A percentile compares a stretch with the other conserved stretches of the same genome.
phyloP scores from a whole-genome alignment of 2,797 vertebrate genomes.

The Nannoperca obscura region DNA sequence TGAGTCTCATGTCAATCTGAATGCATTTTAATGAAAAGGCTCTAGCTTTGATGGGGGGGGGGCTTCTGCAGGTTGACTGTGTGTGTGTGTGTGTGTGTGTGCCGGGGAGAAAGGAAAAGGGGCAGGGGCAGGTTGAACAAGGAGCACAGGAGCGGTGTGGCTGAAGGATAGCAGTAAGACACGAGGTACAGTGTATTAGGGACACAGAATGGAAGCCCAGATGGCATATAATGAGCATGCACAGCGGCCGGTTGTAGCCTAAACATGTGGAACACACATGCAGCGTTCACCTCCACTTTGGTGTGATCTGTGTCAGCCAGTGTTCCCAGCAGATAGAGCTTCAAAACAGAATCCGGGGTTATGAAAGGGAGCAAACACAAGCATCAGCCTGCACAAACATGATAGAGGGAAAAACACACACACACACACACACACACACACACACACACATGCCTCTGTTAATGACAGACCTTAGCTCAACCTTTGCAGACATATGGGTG shows the following conservation, averaged over 20 bases:
- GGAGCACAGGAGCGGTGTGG: conserved; percentile 34
- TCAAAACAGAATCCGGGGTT: conserved; percentile 36
- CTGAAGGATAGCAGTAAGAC: conserved; percentile 52
- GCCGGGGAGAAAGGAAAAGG: conserved; percentile 13
- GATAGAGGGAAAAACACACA: conserved; percentile 37
- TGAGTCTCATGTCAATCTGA: conserved; percentile 82
- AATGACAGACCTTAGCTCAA: conserved; percentile 71
- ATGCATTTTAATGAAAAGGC: conserved; percentile 81
- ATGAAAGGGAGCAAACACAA: conserved; percentile 52
- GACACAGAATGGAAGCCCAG: conserved; percentile 31
- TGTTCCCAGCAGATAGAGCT: conserved; percentile 40
- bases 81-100: conserved; percentile 29
- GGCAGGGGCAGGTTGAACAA: conserved; percentile 36
- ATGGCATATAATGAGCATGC: conserved; percentile 22
- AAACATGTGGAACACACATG: conserved; percentile 42
- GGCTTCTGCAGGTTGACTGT: conserved; percentile 36
- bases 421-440: conserved; percentile 12
- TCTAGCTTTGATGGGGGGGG: conserved; percentile 59
- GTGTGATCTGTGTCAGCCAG: conserved; percentile 40
- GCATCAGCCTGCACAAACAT: conserved; percentile 59
- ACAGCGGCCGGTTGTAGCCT: conserved; percentile 8
- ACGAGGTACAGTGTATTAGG: neutral
- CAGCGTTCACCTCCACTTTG: conserved; percentile 23
- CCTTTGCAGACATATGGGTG: conserved; percentile 70
- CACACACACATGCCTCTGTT: conserved; percentile 53